A percentile compares a stretch with the other conserved stretches of the same genome.
These are phyloP conservation scores for Knipowitschia caucasica DNA, from an alignment of 2,797 vertebrate species.

Conservation along the genomic window DNA sequence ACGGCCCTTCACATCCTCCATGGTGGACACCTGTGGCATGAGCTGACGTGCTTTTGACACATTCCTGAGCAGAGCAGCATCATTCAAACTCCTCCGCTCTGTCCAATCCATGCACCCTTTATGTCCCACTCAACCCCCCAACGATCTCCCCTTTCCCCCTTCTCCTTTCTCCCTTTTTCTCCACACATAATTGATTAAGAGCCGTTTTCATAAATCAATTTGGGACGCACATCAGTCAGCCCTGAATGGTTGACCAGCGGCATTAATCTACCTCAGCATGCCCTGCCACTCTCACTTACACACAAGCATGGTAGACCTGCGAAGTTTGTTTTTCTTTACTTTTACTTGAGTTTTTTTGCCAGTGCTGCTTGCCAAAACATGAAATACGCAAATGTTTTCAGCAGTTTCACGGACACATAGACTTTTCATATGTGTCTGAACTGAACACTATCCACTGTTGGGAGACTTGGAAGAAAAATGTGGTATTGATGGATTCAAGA, in stretches of 20 bases:
- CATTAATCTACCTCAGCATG: constrained; percentile 74
- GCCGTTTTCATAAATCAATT: constrained; percentile 98
- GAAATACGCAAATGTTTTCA: constrained; percentile 58
- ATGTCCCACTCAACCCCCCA: constrained; percentile 37
- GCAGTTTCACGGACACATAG: constrained; percentile 43
- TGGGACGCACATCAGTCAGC: constrained; percentile 99
- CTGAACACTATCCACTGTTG: constrained; percentile 28
- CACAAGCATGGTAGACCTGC: constrained; percentile 41
- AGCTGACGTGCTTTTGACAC: constrained; percentile 41
- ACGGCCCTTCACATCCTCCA: constrained; percentile 39
- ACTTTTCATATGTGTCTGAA: constrained; percentile 42
- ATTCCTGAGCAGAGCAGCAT: constrained; percentile 58
- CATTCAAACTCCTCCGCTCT: constrained; percentile 47
- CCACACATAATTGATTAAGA: constrained; percentile 99
- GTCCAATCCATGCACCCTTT: constrained; percentile 44
- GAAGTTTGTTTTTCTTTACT: constrained; percentile 50
- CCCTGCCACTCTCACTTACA: constrained; percentile 66
- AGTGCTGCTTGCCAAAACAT: constrained; percentile 47
- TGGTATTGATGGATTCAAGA: constrained; percentile 41
- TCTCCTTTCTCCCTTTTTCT: constrained; percentile 72
- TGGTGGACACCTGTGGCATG: constrained; percentile 62
- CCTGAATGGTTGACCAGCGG: constrained; percentile 81
- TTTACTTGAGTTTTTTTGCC: constrained; percentile 28
- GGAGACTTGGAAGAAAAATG: constrained; percentile 37
- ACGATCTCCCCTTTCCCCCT: constrained; percentile 52